A percentile compares a stretch with the other conserved stretches of the same genome.
Evolutionary conservation across 2,113 vertebrate species (phyloP).

Genomic region (Malaclemys terrapin): DNA sequence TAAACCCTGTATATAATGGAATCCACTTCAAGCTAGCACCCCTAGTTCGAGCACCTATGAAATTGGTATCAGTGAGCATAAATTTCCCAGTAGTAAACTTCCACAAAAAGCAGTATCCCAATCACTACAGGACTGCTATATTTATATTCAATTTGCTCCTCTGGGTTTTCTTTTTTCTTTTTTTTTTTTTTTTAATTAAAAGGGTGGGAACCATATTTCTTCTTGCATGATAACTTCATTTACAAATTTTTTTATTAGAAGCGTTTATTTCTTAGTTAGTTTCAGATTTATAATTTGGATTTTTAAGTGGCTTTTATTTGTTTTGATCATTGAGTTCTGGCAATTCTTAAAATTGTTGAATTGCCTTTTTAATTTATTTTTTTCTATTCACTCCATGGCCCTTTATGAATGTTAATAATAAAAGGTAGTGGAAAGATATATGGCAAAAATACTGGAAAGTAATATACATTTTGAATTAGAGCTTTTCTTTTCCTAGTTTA

Average conservation of each 20-base stretch:
- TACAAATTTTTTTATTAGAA: conserved; percentile 51
- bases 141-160: conserved; percentile 61
- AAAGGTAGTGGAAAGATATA: neutral
- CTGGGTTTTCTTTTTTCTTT: neutral
- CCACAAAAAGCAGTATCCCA: conserved; percentile 57
- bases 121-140: neutral
- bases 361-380: neutral
- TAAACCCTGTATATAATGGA: too few relatives aligned
- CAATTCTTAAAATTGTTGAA: conserved; percentile 24
- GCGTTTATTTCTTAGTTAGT: conserved; percentile 54
- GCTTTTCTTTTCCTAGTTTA: conserved; percentile 7
- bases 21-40: too few relatives aligned
- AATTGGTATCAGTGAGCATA: conserved; percentile 73
- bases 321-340: conserved; percentile 20
- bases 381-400: conserved; percentile 33
- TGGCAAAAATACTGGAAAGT: neutral
- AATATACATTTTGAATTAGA: conserved; percentile 25
- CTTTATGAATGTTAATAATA: conserved; percentile 40
- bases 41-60: too few relatives aligned
- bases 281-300: conserved; percentile 43
- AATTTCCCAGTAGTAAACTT: conserved; percentile 72
- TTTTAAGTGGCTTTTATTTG: neutral
- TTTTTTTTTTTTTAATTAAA: neutral
- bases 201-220: neutral
- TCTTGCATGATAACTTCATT: conserved; percentile 47